Evolutionary conservation across 2,113 vertebrate species (phyloP).

Genomic region (Merops nubicus): DNA sequence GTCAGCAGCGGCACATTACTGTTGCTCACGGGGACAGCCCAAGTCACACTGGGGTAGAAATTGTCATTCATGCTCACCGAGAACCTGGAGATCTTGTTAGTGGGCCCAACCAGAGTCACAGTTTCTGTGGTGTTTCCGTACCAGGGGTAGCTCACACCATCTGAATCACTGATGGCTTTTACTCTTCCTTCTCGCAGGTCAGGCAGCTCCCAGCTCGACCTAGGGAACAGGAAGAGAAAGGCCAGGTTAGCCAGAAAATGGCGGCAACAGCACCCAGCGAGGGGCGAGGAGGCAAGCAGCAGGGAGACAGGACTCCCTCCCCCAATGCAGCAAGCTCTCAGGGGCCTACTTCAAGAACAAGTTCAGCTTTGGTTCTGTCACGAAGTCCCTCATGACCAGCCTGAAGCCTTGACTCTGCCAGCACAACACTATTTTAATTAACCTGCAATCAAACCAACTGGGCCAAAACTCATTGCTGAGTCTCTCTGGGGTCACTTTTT

Average conservation of each 20-base stretch:
- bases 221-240: slow-evolving; percentile 38
- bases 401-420: background rate
- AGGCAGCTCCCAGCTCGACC: slow-evolving; percentile 98
- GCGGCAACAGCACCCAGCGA: fast-evolving
- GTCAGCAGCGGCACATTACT: slow-evolving; percentile 93
- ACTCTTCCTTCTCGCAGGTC: slow-evolving; percentile 93
- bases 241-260: background rate
- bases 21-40: slow-evolving; percentile 97
- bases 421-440: background rate
- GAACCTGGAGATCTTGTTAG: slow-evolving; percentile 93
- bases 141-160: slow-evolving; percentile 98
- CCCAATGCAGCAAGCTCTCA: background rate
- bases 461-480: background rate
- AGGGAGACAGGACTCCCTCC: background rate
- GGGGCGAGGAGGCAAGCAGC: background rate
- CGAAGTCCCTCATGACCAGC: fast-evolving
- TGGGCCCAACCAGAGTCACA: slow-evolving; percentile 91
- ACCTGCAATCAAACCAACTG: background rate
- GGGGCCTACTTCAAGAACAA: background rate
- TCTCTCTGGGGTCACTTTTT: background rate
- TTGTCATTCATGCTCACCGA: slow-evolving; percentile 99
- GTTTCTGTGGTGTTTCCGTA: slow-evolving; percentile 98
- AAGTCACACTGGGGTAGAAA: slow-evolving; percentile 98
- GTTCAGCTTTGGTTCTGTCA: fast-evolving
- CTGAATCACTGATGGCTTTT: slow-evolving; percentile 96